Evolutionary conservation across 1,140 invertebrate species (phyloP).

Genomic region (Camponotus vicinus): DNA sequence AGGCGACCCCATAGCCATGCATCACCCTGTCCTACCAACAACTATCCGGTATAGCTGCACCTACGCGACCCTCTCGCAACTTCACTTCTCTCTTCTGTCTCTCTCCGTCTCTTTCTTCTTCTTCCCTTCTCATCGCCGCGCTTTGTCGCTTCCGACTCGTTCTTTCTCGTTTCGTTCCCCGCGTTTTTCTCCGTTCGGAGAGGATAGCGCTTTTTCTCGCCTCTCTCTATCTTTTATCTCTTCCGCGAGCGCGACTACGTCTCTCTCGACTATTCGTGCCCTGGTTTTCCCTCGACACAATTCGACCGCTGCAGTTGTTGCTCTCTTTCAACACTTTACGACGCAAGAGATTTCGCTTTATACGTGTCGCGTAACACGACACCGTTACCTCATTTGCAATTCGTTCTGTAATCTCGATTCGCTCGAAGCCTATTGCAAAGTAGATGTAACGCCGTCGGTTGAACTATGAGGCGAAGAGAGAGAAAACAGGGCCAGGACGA

Average conservation of each 20-base stretch:
- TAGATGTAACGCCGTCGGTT: conserved; percentile 10
- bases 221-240: conserved; percentile 56
- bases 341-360: conserved; percentile 21
- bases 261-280: conserved; percentile 19
- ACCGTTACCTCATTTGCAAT: conserved; percentile 20
- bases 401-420: conserved; percentile 23
- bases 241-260: conserved; percentile 7
- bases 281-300: conserved; percentile 31
- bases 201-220: conserved; percentile 36
- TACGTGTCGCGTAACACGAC: background rate
- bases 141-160: conserved; percentile 54
- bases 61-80: conserved; percentile 49
- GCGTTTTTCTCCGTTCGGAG: conserved; percentile 18
- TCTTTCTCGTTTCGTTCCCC: conserved; percentile 41
- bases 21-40: conserved; percentile 79
- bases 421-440: background rate
- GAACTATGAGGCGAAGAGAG: background rate
- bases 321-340: background rate
- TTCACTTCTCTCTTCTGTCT: conserved; percentile 23
- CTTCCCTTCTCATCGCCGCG: conserved; percentile 33
- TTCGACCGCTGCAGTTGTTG: conserved; percentile 1
- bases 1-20: conserved; percentile 77
- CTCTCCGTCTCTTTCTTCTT: background rate
- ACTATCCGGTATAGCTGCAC: conserved; percentile 68
- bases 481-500: background rate